Evolutionary conservation across 2,888 invertebrate genomes (phyloP).

Genomic region (Petrolisthes cinctipes): DNA sequence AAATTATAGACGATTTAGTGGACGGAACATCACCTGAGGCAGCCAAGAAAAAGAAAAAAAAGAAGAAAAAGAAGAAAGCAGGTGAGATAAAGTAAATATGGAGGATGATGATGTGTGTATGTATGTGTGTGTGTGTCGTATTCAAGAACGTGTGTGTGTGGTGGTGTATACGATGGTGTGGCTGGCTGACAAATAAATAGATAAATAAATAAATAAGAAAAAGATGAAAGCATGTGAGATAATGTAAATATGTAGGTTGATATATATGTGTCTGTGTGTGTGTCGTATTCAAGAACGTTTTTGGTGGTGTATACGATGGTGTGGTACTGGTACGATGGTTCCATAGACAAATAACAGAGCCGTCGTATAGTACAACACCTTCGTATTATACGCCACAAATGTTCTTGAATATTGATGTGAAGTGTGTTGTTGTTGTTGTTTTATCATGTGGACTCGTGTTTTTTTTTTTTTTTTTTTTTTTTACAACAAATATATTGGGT

Average conservation of each 20-base stretch:
- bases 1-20: slow-evolving; percentile 44
- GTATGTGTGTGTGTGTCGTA: background rate
- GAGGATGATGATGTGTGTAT: background rate
- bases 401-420: background rate
- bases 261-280: background rate
- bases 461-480: slow-evolving; percentile 5
- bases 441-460: background rate
- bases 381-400: too few species aligned
- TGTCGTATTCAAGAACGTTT: background rate
- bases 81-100: slow-evolving; percentile 12
- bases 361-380: too few species aligned
- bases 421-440: background rate
- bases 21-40: slow-evolving; percentile 48
- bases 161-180: background rate
- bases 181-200: background rate
- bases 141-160: background rate
- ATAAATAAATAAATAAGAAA: background rate
- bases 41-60: slow-evolving; percentile 68
- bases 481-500: background rate
- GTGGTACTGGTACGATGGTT: too few species aligned
- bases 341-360: too few species aligned
- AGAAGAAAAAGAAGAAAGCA: slow-evolving; percentile 70
- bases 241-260: background rate
- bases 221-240: background rate
- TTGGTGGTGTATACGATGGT: too few species aligned